Evolutionary conservation across 2,888 invertebrate species (phyloP), one percentile per base, ranked within the genome.

Genomic region (Encarsia formosa): DNA sequence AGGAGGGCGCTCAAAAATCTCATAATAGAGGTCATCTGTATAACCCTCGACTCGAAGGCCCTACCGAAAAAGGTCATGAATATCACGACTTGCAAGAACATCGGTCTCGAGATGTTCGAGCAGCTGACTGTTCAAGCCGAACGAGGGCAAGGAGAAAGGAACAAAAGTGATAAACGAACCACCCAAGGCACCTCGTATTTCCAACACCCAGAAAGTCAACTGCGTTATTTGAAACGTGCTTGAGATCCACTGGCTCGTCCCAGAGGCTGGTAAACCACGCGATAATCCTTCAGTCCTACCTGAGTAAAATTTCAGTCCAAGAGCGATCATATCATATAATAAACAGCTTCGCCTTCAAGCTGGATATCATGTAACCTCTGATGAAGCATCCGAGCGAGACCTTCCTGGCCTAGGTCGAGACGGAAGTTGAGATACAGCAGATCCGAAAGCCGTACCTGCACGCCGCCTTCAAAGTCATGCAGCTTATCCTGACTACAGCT

Each of bases 351-450:
- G 91, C 92, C 9, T 83, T 86, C 59, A 95, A 93, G 56, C 76
- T 96, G 59, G 94, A 94, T 75, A 77, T 93, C 55, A 91, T 98
- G 26, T 94, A 99, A 44, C 99, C 99, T 0, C 77, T 99, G 50
- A 94, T 99, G 84, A 95, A 96, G 71, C 97, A 99, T 78, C 98
- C 99, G 0, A 94, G 95, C 72, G 95, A 97, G 74, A 88, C 89
- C 59, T 97, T 99, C 78, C 80, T 99, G 62, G 89, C 92, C 11
- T 92, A 95, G 65, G 79, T 99, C 50, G 98, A 99, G 75, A 95
- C 95, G 73, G 95, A 96, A n/a, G n/a, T n/a, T n/a, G n/a, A n/a
- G n/a, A n/a, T n/a, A n/a, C n/a, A n/a, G n/a, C n/a, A n/a, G n/a
- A n/a, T n/a, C n/a, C n/a, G n/a, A n/a, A n/a, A n/a, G n/a, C n/a